Base-by-base conservation (phyloP, 2,797 vertebrate genomes). In the Salmo trutta region DNA sequence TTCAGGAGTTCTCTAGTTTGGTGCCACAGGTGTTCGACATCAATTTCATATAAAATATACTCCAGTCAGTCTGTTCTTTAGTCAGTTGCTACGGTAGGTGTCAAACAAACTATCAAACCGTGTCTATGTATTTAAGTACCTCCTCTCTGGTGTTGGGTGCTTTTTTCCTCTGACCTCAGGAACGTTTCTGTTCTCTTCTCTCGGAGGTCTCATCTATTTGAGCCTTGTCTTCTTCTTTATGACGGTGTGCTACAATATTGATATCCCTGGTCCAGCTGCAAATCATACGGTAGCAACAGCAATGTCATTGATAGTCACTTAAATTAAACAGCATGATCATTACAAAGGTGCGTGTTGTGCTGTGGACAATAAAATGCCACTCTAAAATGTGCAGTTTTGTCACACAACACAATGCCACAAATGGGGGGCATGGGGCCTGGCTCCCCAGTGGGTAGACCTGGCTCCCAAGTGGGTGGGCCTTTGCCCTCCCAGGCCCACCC, bases 191-290 rank as follows among this genome's bases (percentile, higher is more conserved):
- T 70, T 77, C 36, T 51, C 17, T 72, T 41, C 31, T 71, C 53
- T 31, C 19, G 14, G 16, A 59, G 19, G 10, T 54, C 21, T 19
- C 31, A 53, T 19, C 7, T 62, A 41, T 66, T 66, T 66, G 54
- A 24, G 72, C 4, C 1, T 24, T 21, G 19, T 65, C n/a, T 64
- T 65, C n/a, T 64, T 65, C 12, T 65, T 24, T 29, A 74, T 36
- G 12, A 14, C 5, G 7, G 15, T 47, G n/a, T 52, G 14, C 12
- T 24, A 64, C 71, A 53, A 10, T 75, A 79, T 75, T 75, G 66
- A 75, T 76, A 73, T 64, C 75, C 67, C 14, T 29, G 17, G 62
- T 41, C 51, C n/a, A 59, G 54, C 52, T 52, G 16, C 62, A 51
- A 62, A 8, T 16, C 15, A 75, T 33, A 24, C 53, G 19, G 70